Base-by-base conservation (phyloP, 2,113 vertebrate species). In the Ginglymostoma cirratum region DNA sequence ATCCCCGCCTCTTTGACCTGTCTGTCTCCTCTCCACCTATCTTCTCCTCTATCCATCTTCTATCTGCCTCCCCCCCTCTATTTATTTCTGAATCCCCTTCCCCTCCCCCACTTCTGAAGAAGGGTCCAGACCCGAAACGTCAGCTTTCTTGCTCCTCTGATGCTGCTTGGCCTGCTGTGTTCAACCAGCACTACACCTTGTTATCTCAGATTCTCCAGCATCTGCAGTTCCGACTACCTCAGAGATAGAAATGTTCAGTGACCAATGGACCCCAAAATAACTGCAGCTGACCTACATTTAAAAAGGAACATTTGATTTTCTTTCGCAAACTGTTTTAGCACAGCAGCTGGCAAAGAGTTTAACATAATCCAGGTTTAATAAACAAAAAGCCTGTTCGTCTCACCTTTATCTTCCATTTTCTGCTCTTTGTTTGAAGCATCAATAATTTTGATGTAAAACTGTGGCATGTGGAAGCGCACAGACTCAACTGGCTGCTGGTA, bases 401-500 rank as follows among this genome's bases (percentile, higher is more conserved):
- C 96, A 99, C 99, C 99, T 98, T 97, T 99, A 96, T 99, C 99
- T 96, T 99, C 99, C 96, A 99, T 97, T 96, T 98, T 98, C 96
- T 98, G 97, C 92, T 99, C 99, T 97, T 98, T 98, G 97, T 97
- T 98, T 96, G 97, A 97, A 0, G 98, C 96, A 0, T 99, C 99
- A 1, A 98, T 98, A 96, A 98, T 97, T 95, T 98, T 98, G 96
- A 99, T 99, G 97, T 98, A 98, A 97, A 99, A 99, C 96, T 98
- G 99, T 3, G 98, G 98, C 70, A 98, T 96, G 0, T 98, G 98
- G 45, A 98, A 96, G 24, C 97, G 98, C 19, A 97, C 94, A 0
- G 97, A 96, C 94, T 99, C 99, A 90, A 97, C 97, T 2, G 98
- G 97, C 85, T 99, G 99, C 30, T 99, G 99, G 97, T 99, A 99